Evolutionary conservation across 2,797 vertebrate species (phyloP).

Genomic region (Epinephelus malabaricus): DNA sequence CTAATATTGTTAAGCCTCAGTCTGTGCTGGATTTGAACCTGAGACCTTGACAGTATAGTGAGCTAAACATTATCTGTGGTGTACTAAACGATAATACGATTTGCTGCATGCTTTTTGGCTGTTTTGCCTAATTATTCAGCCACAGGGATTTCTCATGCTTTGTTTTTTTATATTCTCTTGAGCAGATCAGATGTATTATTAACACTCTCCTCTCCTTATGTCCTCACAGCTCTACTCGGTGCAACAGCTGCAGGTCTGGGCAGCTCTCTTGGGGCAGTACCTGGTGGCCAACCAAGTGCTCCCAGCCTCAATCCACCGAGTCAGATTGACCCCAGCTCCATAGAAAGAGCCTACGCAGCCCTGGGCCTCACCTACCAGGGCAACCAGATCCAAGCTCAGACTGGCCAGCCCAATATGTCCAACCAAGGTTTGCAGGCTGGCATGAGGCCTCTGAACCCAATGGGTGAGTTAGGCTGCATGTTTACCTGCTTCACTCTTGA

Average conservation of each 20-base stretch:
- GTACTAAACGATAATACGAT: neutral
- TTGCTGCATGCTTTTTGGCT: neutral
- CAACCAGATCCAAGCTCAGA: conserved; percentile 92
- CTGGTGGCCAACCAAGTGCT: conserved; percentile 91
- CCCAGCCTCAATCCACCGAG: conserved; percentile 93
- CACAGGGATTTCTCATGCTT: neutral
- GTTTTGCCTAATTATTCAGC: neutral
- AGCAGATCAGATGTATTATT: conserved; percentile 16
- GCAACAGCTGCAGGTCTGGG: conserved; percentile 89
- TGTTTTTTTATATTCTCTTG: rapidly evolving
- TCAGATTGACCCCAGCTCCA: conserved; percentile 99
- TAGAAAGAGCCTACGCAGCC: conserved; percentile 97
- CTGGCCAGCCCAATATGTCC: conserved; percentile 89
- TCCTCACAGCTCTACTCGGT: conserved; percentile 89
- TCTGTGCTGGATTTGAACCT: conserved; percentile 4
- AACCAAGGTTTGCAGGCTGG: conserved; percentile 89
- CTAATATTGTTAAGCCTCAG: neutral
- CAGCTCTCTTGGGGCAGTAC: conserved; percentile 89
- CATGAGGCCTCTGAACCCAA: conserved; percentile 91
- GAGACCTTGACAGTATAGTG: neutral
- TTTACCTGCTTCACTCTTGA: neutral
- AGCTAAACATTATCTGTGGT: neutral
- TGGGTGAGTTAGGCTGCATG: conserved; percentile 87
- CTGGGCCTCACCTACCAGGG: conserved; percentile 98
- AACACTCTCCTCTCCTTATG: conserved; percentile 17